Evolutionary conservation across 37 sponge, comb jelly and placozoan genomes (phyloP), one percentile per base, ranked within the genome.

Genomic region (Hexactinellida sp.): DNA sequence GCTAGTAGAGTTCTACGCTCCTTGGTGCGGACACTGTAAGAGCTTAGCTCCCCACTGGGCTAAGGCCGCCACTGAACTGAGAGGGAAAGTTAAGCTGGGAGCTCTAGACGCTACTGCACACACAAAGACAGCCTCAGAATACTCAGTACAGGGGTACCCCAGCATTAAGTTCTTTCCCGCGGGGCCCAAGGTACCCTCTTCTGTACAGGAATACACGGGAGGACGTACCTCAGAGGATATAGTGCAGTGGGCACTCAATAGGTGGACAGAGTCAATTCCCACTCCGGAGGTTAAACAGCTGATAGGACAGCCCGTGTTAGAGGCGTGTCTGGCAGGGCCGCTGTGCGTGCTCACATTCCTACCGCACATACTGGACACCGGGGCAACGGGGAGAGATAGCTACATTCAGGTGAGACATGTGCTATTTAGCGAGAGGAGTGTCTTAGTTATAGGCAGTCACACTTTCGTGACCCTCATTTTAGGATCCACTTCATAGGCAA

Each of bases 21-120:
- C 96, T 19, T 95, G 96, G 96, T 91, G 99, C 92, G 99, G 99
- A 1, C 99, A 98, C 85, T 98, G 99, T 38, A 98, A 98, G 93
- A 95, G 88, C 89, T 89, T 98, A 5, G 99, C 91, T 38, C 96
- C 92, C 35, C 91, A 94, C 37, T 95, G 94, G 99, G 91, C 92
- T 0, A 38, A 86, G 13, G 99, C 99, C 37, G 99, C 99, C 32
- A 90, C 92, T 23, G 89, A 87, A 71, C 92, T 86, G 36, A 83
- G 92, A 92, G 90, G 88, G 37, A 88, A 54, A 47, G 93, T 90
- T 55, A 94, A 90, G 82, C 84, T 92, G n/a, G 99, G 92, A 39
- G 94, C 92, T 82, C 85, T 91, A 54, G 99, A 95, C 85, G 94
- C 91, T 38, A 98, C 94, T 38, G 91, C 55, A 37, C 89, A 95